Evolutionary conservation across 2,113 vertebrate species (phyloP).

Genomic region (Siniperca chuatsi): DNA sequence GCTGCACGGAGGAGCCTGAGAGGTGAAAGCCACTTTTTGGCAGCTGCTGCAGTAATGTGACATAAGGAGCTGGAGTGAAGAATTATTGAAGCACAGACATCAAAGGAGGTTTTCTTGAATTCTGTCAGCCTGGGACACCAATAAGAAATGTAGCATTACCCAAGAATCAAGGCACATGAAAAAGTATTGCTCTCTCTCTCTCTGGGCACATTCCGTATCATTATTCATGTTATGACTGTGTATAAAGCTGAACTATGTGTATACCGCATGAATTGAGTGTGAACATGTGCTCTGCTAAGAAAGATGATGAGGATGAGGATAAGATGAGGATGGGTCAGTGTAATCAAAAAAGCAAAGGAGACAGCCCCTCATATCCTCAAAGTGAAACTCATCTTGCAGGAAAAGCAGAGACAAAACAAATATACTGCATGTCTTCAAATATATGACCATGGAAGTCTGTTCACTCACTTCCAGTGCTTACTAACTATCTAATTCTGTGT

Average conservation of each 20-base stretch:
- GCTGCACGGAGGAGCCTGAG: conserved; percentile 20
- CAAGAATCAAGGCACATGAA: background rate
- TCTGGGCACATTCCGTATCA: background rate
- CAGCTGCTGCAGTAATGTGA: conserved; percentile 51
- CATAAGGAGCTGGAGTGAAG: conserved; percentile 45
- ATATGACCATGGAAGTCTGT: background rate
- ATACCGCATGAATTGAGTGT: background rate
- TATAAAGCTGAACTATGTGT: conserved; percentile 2
- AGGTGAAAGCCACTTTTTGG: conserved; percentile 52
- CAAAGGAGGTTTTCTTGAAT: conserved; percentile 34
- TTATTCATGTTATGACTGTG: background rate
- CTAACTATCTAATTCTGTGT: background rate
- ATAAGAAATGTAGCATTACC: conserved; percentile 11
- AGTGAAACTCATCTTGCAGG: background rate
- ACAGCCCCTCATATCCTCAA: background rate
- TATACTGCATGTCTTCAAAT: background rate
- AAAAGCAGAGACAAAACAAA: background rate
- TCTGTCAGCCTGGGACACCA: conserved; percentile 29
- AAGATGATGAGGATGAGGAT: background rate
- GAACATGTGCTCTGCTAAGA: conserved; percentile 1
- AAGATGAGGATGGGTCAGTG: background rate
- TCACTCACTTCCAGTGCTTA: background rate
- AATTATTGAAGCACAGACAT: conserved; percentile 50
- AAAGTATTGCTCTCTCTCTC: background rate
- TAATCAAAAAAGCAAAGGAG: background rate